Conservation (phyloP, 2,797 vertebrate species). For the Premnoplex brunnescens region DNA sequence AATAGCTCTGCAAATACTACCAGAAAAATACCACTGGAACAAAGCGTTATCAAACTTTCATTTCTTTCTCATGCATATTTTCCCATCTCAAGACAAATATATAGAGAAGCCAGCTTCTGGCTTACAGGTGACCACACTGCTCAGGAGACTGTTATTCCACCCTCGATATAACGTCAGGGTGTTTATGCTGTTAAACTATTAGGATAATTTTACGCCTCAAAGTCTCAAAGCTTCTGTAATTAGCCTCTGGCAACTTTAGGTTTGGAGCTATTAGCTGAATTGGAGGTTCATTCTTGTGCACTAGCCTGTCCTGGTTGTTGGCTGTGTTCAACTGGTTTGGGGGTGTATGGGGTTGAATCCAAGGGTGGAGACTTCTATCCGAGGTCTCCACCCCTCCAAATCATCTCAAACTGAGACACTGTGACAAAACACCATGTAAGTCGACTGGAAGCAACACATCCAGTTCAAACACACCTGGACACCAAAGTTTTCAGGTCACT, state of each 20-base stretch:
- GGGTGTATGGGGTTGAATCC: not conserved
- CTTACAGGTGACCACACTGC: not conserved
- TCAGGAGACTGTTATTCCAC: not conserved
- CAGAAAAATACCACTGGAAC: not conserved
- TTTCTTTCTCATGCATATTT: not conserved
- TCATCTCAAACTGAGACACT: not conserved
- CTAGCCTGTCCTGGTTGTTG: not conserved
- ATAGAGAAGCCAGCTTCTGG: not conserved
- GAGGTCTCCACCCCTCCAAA: not conserved
- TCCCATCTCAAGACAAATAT: not conserved
- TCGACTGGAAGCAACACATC: not conserved
- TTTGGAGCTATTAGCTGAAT: not conserved
- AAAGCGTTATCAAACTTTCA: not conserved
- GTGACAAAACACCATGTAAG: not conserved
- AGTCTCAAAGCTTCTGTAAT: not conserved
- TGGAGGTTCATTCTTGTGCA: not conserved
- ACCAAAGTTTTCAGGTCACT: not conserved
- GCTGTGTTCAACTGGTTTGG: accelerated
- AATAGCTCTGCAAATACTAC: not conserved
- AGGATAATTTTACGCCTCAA: not conserved
- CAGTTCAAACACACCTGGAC: not conserved
- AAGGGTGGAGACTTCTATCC: not conserved
- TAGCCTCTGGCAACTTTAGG: not conserved
- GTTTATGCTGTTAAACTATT: not conserved
- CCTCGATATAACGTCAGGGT: not conserved